phyloP scores from a whole-genome alignment of 2,888 invertebrate genomes.

The Trissoscelio sp. region DNA sequence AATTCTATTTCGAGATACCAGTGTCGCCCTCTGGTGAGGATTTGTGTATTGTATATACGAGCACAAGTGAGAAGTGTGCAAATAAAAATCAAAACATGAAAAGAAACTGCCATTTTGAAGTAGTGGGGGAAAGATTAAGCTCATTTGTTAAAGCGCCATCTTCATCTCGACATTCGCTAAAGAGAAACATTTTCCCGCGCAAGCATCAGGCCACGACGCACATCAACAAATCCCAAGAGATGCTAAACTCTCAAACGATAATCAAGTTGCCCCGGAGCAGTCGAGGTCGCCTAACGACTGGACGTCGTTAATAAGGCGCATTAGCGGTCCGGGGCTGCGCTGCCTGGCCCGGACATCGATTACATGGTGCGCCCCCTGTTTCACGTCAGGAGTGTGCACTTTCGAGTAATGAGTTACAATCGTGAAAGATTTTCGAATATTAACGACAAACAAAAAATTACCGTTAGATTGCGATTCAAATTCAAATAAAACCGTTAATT shows the following conservation, averaged over 20 bases:
- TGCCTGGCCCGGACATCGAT: slow-evolving; percentile 45
- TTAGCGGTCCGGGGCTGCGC: slow-evolving; percentile 42
- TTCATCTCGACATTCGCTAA: slow-evolving; percentile 10
- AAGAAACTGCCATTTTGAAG: too few relatives aligned
- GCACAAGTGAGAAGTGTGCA: too few relatives aligned
- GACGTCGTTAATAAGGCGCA: slow-evolving; percentile 61
- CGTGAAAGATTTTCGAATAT: too few relatives aligned
- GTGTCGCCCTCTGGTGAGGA: too few relatives aligned
- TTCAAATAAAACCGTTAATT: too few relatives aligned
- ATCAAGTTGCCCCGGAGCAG: slow-evolving; percentile 56
- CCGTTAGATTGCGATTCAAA: too few relatives aligned
- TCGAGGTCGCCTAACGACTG: slow-evolving; percentile 57
- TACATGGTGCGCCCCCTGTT: slow-evolving; percentile 34
- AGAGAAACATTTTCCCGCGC: slow-evolving; percentile 12
- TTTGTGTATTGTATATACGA: too few relatives aligned
- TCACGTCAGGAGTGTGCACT: background rate
- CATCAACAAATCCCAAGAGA: slow-evolving; percentile 58
- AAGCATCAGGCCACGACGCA: slow-evolving; percentile 29
- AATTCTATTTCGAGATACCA: too few relatives aligned
- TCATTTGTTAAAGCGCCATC: slow-evolving; percentile 13
- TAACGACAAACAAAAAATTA: too few relatives aligned
- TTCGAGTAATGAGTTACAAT: too few relatives aligned
- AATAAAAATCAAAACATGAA: too few relatives aligned
- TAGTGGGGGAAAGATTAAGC: too few relatives aligned
- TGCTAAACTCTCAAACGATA: slow-evolving; percentile 59